These are phyloP conservation scores for Illadopsis cleaveri DNA, from an alignment of 2,113 vertebrate species.

Conservation along the genomic window DNA sequence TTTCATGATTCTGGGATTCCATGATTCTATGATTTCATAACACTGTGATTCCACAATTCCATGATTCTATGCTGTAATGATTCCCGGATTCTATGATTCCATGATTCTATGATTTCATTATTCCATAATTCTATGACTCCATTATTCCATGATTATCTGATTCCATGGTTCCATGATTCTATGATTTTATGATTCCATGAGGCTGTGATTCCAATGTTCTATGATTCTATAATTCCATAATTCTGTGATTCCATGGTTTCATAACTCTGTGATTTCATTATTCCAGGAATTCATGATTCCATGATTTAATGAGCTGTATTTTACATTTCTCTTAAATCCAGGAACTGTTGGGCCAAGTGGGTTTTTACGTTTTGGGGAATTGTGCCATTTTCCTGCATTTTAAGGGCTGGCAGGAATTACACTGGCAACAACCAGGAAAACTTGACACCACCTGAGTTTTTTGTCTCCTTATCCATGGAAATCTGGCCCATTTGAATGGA, in stretches of 20 bases:
- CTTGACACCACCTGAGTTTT: background rate
- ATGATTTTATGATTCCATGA: rapidly evolving
- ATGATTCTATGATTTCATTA: rapidly evolving
- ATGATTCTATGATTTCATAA: too few species aligned
- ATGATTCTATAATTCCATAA: rapidly evolving
- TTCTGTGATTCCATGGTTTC: background rate
- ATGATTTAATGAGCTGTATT: background rate
- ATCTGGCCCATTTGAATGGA: background rate
- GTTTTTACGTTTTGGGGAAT: background rate
- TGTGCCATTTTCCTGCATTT: background rate
- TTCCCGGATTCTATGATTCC: background rate
- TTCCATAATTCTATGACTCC: too few species aligned
- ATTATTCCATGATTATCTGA: background rate
- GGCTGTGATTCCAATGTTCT: background rate
- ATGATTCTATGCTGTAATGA: background rate
- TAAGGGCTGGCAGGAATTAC: background rate
- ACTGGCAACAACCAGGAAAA: background rate
- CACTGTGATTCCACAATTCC: background rate
- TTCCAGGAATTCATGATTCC: rapidly evolving
- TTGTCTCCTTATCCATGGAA: background rate
- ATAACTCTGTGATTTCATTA: background rate
- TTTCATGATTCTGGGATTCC: background rate
- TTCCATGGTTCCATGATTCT: rapidly evolving
- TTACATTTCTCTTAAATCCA: background rate
- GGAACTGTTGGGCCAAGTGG: background rate